Evolutionary conservation across 2,888 invertebrate species (phyloP), one percentile per base, ranked within the genome.

Genomic region (Cepaea hortensis): DNA sequence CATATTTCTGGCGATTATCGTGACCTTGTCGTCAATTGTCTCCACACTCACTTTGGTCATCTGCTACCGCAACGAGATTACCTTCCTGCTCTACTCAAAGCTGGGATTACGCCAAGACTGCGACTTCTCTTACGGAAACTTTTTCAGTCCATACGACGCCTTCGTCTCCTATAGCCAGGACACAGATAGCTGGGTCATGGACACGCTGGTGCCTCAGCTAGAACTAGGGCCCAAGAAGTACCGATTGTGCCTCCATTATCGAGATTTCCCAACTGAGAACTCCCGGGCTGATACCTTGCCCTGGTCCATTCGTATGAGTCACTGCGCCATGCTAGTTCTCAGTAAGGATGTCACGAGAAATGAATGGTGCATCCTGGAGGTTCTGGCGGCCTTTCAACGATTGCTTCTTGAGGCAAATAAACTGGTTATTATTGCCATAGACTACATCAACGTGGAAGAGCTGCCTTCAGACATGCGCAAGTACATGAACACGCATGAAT

Each of bases 201-300:
- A n/a, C n/a, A n/a, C n/a, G 88, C 20, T 88, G 81, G 97, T 97
- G 35, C 97, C 97, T n/a, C 96, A 96, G 89, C 95, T 98, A 89
- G 97, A 98, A 85, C 95, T 97, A 96, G 80, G 86, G 2, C 84
- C 85, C 0, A 77, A 83, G 3, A 89, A 87, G 62, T 98, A 97
- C 81, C 88, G 88, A n/a, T 88, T 92, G 48, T 90, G 90, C 76
- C 87, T 92, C 3, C 91, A 92, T 80, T 91, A 91, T 81, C 87
- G 92, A 87, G 93, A 89, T 90, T 93, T 91, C 90, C 90, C 89
- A 4, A 87, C 90, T 50, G 90, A 92, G 3, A 93, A 93, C 20
- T 89, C 91, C 95, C 96, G 97, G 90, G 96, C 97, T 84, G 97
- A 98, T 94, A 97, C 97, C 89, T 97, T 98, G 93, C 79, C 85